A percentile compares a stretch with the other conserved stretches of the same genome.
Conservation (phyloP, 2,797 vertebrate genomes). For the Melanogrammus aeglefinus region DNA sequence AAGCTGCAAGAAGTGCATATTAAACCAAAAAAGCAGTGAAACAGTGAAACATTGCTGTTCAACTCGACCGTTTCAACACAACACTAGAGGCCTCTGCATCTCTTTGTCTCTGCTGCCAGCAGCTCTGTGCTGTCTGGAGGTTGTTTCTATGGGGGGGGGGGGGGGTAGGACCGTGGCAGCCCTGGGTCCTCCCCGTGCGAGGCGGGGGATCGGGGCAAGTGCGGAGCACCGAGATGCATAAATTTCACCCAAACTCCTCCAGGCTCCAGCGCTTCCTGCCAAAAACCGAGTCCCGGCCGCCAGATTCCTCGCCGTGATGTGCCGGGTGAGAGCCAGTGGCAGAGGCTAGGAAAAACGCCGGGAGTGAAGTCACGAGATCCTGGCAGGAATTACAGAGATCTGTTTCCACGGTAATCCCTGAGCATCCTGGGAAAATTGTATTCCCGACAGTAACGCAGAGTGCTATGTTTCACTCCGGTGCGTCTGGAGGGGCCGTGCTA, state of each 20-base stretch:
- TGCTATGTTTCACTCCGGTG: background rate
- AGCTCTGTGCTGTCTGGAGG: background rate
- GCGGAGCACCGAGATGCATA: background rate
- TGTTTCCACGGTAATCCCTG: constrained; percentile 47
- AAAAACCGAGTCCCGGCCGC: background rate
- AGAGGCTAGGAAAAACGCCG: background rate
- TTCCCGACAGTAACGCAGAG: background rate
- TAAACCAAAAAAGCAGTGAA: too few relatives aligned
- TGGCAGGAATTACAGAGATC: constrained; percentile 35
- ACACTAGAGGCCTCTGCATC: background rate
- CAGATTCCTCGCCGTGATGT: background rate
- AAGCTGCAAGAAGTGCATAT: too few relatives aligned
- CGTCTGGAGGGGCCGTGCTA: background rate
- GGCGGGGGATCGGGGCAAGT: background rate
- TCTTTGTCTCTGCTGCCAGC: background rate
- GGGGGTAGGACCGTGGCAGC: too few relatives aligned
- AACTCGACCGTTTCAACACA: background rate
- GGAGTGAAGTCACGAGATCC: constrained; percentile 27
- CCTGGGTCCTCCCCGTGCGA: background rate
- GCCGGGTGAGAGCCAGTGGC: background rate
- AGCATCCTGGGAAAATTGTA: constrained; percentile 36
- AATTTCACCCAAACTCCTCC: background rate
- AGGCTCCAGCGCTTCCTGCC: background rate
- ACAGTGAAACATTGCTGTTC: too few relatives aligned
- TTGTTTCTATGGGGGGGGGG: background rate